Conservation (phyloP, 2,888 invertebrate genomes). For the Chrysolina americana region DNA sequence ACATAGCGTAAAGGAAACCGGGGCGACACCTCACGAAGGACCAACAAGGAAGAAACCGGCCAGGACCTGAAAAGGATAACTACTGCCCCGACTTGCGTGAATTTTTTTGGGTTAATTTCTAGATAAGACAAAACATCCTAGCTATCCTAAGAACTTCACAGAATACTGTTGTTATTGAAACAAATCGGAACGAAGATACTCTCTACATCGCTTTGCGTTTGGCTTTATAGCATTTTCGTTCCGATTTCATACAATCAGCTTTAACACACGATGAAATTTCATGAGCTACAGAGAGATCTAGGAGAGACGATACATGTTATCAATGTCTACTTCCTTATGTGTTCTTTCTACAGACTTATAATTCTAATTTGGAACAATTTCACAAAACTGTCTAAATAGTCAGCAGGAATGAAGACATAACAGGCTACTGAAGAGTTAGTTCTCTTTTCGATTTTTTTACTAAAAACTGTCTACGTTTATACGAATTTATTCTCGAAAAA, state of each 20-base stretch:
- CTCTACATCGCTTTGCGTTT: neutral
- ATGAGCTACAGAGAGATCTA: slow-evolving; percentile 61
- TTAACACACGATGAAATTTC: slow-evolving; percentile 69
- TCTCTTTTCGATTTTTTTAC: slow-evolving; percentile 16
- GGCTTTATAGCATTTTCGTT: slow-evolving; percentile 33
- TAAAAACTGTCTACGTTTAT: slow-evolving; percentile 46
- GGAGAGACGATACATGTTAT: slow-evolving; percentile 19
- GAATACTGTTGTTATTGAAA: slow-evolving; percentile 21
- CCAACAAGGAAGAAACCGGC: slow-evolving; percentile 65
- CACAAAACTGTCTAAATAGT: slow-evolving; percentile 13
- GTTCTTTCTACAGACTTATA: slow-evolving; percentile 9
- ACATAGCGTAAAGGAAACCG: slow-evolving; percentile 67
- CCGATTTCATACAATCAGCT: slow-evolving; percentile 52
- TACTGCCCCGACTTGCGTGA: slow-evolving; percentile 67
- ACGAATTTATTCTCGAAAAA: slow-evolving; percentile 39
- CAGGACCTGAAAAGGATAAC: slow-evolving; percentile 69
- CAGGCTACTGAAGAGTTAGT: slow-evolving; percentile 54
- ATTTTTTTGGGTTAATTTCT: slow-evolving; percentile 51
- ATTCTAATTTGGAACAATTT: slow-evolving; percentile 3
- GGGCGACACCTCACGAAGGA: slow-evolving; percentile 67
- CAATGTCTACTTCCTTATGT: neutral
- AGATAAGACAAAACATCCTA: slow-evolving; percentile 33
- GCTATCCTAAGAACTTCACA: slow-evolving; percentile 44
- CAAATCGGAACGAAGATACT: slow-evolving; percentile 43
- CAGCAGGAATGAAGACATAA: slow-evolving; percentile 22